Conservation (phyloP, 2,888 invertebrate species). For the Athalia circularis region DNA sequence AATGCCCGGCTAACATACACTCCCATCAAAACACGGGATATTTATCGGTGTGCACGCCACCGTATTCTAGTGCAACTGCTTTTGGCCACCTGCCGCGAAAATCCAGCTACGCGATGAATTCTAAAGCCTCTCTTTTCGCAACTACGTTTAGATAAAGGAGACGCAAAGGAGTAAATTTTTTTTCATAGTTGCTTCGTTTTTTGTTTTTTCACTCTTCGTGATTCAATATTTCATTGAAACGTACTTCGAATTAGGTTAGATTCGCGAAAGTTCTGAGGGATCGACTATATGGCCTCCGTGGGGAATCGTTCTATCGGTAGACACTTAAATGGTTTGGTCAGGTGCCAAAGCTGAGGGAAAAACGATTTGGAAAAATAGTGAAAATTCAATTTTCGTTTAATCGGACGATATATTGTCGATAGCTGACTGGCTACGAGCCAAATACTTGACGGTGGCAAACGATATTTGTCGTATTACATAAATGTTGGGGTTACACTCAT, state of each 20-base stretch:
- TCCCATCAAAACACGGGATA: slow-evolving; percentile 67
- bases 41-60: slow-evolving; percentile 66
- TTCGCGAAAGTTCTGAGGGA: not conserved
- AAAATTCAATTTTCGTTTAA: slow-evolving; percentile 69
- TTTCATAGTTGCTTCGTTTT: not conserved
- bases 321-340: slow-evolving; percentile 56
- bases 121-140: not conserved
- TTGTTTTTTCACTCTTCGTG: not conserved
- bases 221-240: too few relatives aligned
- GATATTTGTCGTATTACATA: slow-evolving; percentile 22
- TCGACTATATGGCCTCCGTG: not conserved
- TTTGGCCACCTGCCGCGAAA: slow-evolving; percentile 27
- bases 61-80: not conserved
- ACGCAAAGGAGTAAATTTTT: not conserved
- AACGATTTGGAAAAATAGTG: slow-evolving; percentile 50
- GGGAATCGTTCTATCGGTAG: not conserved
- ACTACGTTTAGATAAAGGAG: not conserved
- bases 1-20: slow-evolving; percentile 13
- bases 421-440: slow-evolving; percentile 59
- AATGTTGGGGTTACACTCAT: not conserved
- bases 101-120: slow-evolving; percentile 24
- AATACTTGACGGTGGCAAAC: slow-evolving; percentile 46
- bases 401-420: slow-evolving; percentile 67
- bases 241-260: not conserved
- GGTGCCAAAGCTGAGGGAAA: slow-evolving; percentile 64